These are phyloP conservation scores for Orchestia grillus DNA, from an alignment of 1,140 invertebrate genomes.

Conservation along the genomic window DNA sequence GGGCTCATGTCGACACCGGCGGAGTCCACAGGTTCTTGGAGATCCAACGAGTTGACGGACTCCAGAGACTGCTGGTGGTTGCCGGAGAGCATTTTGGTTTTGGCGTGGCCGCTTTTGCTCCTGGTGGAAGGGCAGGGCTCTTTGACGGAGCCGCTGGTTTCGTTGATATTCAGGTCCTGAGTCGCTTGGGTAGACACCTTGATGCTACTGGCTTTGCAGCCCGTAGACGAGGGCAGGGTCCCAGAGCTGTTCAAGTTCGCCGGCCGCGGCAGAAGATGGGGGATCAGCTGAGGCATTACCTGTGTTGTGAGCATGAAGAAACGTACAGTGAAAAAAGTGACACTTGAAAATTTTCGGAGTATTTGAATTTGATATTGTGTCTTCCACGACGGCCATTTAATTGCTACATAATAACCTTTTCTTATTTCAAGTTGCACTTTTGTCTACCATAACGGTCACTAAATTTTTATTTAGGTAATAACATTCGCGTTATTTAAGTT, in stretches of 20 bases:
- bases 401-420: too few species aligned
- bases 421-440: too few species aligned
- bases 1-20: background rate
- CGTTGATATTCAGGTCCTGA: slow-evolving; percentile 26
- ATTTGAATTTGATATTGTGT: too few species aligned
- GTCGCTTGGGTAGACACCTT: background rate
- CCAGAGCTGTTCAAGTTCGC: background rate
- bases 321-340: too few species aligned
- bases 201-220: background rate
- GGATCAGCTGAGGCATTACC: slow-evolving; percentile 44
- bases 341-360: too few species aligned
- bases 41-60: slow-evolving; percentile 27
- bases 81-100: background rate
- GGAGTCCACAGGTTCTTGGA: background rate
- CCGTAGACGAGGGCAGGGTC: background rate
- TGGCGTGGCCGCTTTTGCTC: background rate
- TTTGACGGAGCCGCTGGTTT: slow-evolving; percentile 17
- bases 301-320: background rate
- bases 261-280: background rate
- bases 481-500: too few species aligned
- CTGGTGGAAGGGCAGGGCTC: background rate
- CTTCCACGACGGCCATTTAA: too few species aligned
- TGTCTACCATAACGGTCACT: too few species aligned
- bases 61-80: slow-evolving; percentile 29
- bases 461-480: too few species aligned